These are phyloP conservation scores for Eulacestoma nigropectus DNA, from an alignment of 2,113 vertebrate species.

Conservation along the genomic window DNA sequence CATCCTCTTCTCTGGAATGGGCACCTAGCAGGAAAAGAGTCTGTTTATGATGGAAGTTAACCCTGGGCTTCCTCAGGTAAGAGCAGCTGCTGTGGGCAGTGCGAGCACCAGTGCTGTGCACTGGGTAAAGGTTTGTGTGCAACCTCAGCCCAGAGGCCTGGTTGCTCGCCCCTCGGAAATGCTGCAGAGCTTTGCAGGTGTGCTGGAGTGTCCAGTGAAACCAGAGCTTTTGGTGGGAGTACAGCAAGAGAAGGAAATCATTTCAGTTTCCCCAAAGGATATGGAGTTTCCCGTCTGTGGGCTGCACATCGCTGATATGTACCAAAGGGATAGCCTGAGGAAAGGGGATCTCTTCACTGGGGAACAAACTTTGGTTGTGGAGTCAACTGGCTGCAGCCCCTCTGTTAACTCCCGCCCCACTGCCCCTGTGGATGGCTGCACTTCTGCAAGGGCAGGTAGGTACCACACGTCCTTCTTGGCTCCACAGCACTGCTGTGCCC, in stretches of 20 bases:
- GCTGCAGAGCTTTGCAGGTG: not conserved
- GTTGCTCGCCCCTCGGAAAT: accelerated
- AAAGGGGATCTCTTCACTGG: not conserved
- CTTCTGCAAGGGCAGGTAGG: not conserved
- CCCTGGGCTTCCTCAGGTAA: not conserved
- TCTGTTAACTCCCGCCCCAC: not conserved
- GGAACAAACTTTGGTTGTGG: not conserved
- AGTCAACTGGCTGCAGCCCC: not conserved
- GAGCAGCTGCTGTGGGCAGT: not conserved
- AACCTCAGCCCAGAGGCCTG: not conserved
- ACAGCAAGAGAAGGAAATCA: accelerated
- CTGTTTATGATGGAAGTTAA: not conserved
- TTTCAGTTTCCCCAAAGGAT: not conserved
- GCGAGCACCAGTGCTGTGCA: not conserved
- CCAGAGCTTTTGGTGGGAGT: not conserved
- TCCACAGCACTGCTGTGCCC: not conserved
- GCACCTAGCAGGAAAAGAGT: not conserved
- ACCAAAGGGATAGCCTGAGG: not conserved
- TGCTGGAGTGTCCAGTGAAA: not conserved
- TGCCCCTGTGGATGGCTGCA: accelerated
- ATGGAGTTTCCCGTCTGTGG: not conserved
- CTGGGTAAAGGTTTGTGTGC: not conserved
- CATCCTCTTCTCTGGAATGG: not conserved
- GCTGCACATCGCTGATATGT: accelerated
- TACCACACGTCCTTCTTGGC: accelerated